A percentile compares a stretch with the other conserved stretches of the same genome.
Conservation (phyloP, 2,888 invertebrate genomes). For the Trachelus stipa region DNA sequence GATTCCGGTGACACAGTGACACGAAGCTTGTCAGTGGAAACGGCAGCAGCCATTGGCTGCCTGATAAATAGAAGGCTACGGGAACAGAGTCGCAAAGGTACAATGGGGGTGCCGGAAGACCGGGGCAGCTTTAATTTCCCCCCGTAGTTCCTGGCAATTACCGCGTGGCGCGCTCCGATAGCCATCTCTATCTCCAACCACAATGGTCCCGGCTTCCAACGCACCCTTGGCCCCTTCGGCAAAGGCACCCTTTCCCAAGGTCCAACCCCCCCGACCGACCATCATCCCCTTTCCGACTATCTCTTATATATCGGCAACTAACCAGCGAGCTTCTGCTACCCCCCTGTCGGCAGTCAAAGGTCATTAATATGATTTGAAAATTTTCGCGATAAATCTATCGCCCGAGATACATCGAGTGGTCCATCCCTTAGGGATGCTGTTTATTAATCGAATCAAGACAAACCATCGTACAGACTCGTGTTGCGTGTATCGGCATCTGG, state of each 20-base stretch:
- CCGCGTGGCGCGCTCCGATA: slow-evolving; percentile 59
- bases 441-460: no score
- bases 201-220: slow-evolving; percentile 38
- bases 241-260: neutral
- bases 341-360: no score
- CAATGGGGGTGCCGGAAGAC: slow-evolving; percentile 54
- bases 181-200: slow-evolving; percentile 62
- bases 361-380: no score
- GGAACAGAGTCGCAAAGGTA: slow-evolving; percentile 50
- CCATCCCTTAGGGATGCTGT: no score
- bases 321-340: neutral
- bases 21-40: slow-evolving; percentile 45
- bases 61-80: slow-evolving; percentile 59
- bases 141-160: slow-evolving; percentile 64
- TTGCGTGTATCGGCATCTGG: no score
- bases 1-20: slow-evolving; percentile 63
- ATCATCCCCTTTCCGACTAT: neutral
- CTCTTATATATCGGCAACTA: neutral
- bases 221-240: slow-evolving; percentile 14
- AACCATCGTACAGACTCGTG: no score
- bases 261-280: no score
- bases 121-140: slow-evolving; percentile 65
- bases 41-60: slow-evolving; percentile 48
- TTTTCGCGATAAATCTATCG: no score
- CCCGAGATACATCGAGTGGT: no score